phyloP scores from a whole-genome alignment of 35 echinoderm and acorn worm species.

The Eucidaris tribuloides region DNA sequence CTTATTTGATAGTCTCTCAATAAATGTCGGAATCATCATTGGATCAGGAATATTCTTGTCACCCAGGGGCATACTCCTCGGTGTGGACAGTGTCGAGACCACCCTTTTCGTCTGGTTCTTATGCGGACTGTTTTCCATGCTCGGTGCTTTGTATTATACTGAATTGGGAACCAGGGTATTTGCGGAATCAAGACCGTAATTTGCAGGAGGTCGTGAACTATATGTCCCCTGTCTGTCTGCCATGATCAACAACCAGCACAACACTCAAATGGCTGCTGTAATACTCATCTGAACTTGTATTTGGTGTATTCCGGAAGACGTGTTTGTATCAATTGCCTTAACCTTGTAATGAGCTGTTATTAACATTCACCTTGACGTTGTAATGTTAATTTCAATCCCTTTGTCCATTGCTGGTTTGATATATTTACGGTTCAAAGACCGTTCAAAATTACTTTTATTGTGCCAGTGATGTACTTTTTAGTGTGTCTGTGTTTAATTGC shows the following conservation, averaged over 20 bases:
- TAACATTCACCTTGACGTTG: not conserved
- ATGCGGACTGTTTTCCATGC: slow-evolving; percentile 18
- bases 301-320: not conserved
- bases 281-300: not conserved
- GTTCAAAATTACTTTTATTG: not conserved
- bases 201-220: not conserved
- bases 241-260: not conserved
- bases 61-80: slow-evolving; percentile 62
- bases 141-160: not conserved
- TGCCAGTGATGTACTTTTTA: not conserved
- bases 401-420: not conserved
- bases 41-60: slow-evolving; percentile 88
- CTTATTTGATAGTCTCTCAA: not conserved
- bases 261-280: not conserved
- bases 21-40: slow-evolving; percentile 45
- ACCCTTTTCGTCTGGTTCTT: slow-evolving; percentile 57
- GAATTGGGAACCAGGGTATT: slow-evolving; percentile 17
- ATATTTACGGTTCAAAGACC: slow-evolving; percentile 7
- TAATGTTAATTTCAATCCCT: not conserved
- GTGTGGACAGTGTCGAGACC: slow-evolving; percentile 50
- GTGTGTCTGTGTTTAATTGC: not conserved
- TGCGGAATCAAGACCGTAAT: not conserved
- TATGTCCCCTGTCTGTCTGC: not conserved
- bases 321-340: no score
- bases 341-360: no score